Conservation (phyloP, 2,113 vertebrate species). For the Lepus europaeus region DNA sequence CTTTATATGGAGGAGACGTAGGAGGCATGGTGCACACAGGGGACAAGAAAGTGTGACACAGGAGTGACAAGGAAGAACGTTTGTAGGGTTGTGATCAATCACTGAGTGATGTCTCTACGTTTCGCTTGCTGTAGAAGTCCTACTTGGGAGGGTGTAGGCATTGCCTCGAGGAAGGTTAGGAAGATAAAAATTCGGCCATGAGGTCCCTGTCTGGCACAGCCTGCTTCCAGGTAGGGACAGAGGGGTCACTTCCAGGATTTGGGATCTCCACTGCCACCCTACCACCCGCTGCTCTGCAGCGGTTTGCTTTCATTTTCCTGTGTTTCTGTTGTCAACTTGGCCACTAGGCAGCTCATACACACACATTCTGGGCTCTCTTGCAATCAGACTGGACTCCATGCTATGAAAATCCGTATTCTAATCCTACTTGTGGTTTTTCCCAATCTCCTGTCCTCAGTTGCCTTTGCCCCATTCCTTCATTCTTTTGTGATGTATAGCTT, state of each 20-base stretch:
- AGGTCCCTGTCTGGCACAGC: background rate
- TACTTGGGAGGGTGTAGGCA: background rate
- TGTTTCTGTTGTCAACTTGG: background rate
- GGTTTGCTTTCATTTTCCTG: background rate
- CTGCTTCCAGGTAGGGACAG: background rate
- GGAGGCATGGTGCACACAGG: background rate
- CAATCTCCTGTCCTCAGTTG: background rate
- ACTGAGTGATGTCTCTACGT: background rate
- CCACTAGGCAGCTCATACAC: slow-evolving; percentile 3
- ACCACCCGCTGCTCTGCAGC: background rate
- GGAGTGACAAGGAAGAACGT: background rate
- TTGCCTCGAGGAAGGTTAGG: background rate
- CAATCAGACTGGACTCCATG: background rate
- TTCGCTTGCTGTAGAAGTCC: background rate
- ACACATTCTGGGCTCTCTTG: background rate
- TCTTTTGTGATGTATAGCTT: background rate
- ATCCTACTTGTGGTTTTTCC: background rate
- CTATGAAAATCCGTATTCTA: background rate
- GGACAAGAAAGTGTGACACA: background rate
- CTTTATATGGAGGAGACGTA: background rate
- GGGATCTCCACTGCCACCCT: background rate
- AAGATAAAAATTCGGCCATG: background rate
- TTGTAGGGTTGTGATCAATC: background rate
- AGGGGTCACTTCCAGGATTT: background rate
- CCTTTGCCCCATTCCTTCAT: slow-evolving; percentile 29